Percentiles rank a stretch among this genome's conserved stretches.
Evolutionary conservation across 2,888 invertebrate species (phyloP).

Genomic region (Cacoxenus indagator): DNA sequence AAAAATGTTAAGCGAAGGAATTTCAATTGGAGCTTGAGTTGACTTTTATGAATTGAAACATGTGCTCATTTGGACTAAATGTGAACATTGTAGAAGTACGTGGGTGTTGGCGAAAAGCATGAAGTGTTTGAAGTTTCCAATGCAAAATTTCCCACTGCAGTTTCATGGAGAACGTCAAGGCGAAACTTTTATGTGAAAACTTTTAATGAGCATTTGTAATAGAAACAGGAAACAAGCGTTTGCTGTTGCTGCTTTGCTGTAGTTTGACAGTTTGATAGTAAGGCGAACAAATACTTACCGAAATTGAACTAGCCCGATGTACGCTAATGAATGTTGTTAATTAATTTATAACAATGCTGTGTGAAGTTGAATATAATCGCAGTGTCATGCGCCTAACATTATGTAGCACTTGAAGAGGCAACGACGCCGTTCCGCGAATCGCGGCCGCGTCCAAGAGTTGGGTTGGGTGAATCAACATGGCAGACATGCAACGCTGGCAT

Average conservation of each 20-base stretch:
- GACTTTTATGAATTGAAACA: background rate
- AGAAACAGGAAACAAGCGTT: no score
- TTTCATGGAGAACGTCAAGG: background rate
- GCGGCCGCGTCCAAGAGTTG: background rate
- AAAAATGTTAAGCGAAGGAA: background rate
- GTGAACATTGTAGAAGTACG: no score
- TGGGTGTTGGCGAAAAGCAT: background rate
- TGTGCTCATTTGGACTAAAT: background rate
- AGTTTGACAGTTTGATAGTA: background rate
- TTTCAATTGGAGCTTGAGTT: background rate
- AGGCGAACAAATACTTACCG: background rate
- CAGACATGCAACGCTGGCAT: background rate
- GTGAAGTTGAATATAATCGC: background rate
- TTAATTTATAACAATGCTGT: background rate
- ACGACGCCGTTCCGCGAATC: background rate
- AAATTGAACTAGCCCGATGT: background rate
- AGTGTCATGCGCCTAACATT: background rate
- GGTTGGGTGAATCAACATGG: background rate
- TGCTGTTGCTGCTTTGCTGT: background rate
- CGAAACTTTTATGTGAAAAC: slow-evolving; percentile 47
- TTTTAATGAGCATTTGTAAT: slow-evolving; percentile 52
- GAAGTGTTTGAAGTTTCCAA: background rate
- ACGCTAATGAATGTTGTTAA: background rate
- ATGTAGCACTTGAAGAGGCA: background rate
- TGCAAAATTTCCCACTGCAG: background rate